These are phyloP conservation scores for Temnothorax longispinosus DNA, from an alignment of 1,140 invertebrate genomes.

Conservation along the genomic window DNA sequence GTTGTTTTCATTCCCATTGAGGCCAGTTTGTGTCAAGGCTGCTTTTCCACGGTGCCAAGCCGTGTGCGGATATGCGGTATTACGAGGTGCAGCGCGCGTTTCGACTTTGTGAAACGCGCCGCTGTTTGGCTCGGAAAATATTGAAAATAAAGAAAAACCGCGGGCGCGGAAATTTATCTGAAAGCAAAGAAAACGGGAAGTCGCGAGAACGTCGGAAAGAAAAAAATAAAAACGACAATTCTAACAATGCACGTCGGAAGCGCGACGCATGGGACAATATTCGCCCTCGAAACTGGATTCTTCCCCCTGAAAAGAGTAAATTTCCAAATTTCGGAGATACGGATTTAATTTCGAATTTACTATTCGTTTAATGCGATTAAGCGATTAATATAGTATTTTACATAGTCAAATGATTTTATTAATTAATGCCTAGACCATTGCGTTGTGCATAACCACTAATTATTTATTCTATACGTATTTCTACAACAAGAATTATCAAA, in stretches of 20 bases:
- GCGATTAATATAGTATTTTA: background rate
- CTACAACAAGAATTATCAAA: background rate
- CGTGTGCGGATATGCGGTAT: conserved; percentile 39
- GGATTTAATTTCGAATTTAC: background rate
- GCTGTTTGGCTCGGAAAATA: conserved; percentile 10
- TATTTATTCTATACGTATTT: background rate
- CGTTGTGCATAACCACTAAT: background rate
- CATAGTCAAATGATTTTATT: background rate
- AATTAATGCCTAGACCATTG: background rate
- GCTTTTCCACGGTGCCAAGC: conserved; percentile 63
- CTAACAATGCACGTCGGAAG: background rate
- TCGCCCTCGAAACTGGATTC: background rate
- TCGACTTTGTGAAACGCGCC: conserved; percentile 28
- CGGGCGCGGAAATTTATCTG: background rate
- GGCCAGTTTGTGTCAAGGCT: conserved; percentile 70
- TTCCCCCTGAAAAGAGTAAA: background rate
- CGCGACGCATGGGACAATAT: background rate
- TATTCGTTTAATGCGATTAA: background rate
- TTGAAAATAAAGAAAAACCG: conserved; percentile 12
- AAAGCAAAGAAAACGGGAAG: background rate
- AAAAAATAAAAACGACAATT: background rate
- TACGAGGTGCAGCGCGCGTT: conserved; percentile 32
- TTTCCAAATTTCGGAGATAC: background rate
- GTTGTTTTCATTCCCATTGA: conserved; percentile 73
- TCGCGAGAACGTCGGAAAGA: no score